phyloP scores from a whole-genome alignment of 2,888 invertebrate species.

The Hoplodrina ambigua region DNA sequence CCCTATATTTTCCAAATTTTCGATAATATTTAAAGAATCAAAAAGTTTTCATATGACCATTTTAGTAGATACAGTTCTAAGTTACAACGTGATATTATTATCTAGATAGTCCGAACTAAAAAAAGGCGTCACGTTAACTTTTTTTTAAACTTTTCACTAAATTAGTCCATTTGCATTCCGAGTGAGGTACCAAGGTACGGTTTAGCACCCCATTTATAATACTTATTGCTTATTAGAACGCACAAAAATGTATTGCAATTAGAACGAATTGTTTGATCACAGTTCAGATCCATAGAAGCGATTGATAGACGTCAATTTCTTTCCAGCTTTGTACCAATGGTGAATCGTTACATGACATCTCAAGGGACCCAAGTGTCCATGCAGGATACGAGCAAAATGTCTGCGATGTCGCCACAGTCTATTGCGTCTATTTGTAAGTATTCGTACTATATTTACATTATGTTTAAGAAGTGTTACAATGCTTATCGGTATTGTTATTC shows the following conservation, averaged over 20 bases:
- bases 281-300: constrained; percentile 55
- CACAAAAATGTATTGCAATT: constrained; percentile 20
- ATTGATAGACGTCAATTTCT: constrained; percentile 53
- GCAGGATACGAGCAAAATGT: constrained; percentile 88
- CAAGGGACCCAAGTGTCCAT: constrained; percentile 89
- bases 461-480: neutral
- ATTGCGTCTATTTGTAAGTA: constrained; percentile 89
- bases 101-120: neutral
- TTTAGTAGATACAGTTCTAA: neutral
- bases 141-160: neutral
- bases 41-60: neutral
- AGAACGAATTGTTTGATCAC: constrained; percentile 32
- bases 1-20: neutral
- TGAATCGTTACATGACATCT: constrained; percentile 89
- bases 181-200: constrained; percentile 46
- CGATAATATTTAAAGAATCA: neutral
- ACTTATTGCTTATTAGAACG: constrained; percentile 27
- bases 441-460: neutral
- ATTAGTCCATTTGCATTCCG: constrained; percentile 34
- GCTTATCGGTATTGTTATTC: constrained; percentile 19
- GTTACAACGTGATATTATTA: neutral
- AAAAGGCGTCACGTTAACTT: neutral
- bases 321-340: constrained; percentile 88
- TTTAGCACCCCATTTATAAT: constrained; percentile 14
- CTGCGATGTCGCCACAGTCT: constrained; percentile 89